Percentiles rank a stretch among this genome's conserved stretches.
phyloP scores from a whole-genome alignment of 2,888 invertebrate genomes.

The Phoronis australis region DNA sequence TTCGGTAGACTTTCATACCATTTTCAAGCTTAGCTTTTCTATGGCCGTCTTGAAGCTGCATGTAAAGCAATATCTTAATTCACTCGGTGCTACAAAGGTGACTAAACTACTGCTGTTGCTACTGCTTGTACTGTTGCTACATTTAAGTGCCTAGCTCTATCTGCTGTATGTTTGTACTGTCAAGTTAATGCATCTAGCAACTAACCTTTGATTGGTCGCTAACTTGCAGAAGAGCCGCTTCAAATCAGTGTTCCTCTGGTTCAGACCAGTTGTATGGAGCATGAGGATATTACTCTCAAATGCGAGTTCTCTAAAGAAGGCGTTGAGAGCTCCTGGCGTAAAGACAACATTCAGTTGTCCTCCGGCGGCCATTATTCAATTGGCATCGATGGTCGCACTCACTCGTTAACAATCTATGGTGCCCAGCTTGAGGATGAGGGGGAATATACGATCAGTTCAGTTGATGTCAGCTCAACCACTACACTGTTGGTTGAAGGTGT shows the following conservation, averaged over 20 bases:
- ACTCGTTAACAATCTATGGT: conserved; percentile 28
- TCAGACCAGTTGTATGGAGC: conserved; percentile 27
- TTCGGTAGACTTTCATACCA: too few relatives aligned
- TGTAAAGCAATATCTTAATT: too few relatives aligned
- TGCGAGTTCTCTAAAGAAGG: conserved; percentile 76
- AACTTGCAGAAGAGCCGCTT: conserved; percentile 56
- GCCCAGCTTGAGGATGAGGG: conserved; percentile 26
- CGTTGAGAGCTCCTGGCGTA: conserved; percentile 75
- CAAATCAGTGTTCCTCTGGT: conserved; percentile 27
- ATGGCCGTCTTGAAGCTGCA: too few relatives aligned
- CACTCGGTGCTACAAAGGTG: too few relatives aligned
- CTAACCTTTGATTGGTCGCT: conserved; percentile 4
- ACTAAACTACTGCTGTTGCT: too few relatives aligned
- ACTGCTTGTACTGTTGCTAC: too few relatives aligned
- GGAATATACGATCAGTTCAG: conserved; percentile 27
- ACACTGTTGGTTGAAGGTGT: conserved; percentile 20
- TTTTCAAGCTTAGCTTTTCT: too few relatives aligned
- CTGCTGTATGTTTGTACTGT: too few relatives aligned
- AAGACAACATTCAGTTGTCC: conserved; percentile 34
- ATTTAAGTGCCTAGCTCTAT: too few relatives aligned
- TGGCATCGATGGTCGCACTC: conserved; percentile 25
- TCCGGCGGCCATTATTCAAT: conserved; percentile 25
- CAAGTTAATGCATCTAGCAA: too few relatives aligned
- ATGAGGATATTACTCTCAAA: conserved; percentile 67
- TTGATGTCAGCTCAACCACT: conserved; percentile 25